phyloP scores from a whole-genome alignment of 2,113 vertebrate species.

The Eira barbara region DNA sequence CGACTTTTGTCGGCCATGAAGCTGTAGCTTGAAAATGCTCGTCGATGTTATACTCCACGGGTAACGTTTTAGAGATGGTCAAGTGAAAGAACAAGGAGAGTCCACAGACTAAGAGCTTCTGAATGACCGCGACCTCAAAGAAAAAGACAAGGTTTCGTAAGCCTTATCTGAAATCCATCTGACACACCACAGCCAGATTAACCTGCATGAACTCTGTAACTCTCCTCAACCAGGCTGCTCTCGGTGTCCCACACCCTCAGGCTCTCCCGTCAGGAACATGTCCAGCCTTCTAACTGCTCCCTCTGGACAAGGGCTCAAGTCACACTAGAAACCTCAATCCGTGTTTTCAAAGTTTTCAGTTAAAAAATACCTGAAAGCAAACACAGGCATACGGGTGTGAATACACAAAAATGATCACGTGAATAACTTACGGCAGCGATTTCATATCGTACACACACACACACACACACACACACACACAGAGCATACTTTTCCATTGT shows the following conservation, averaged over 20 bases:
- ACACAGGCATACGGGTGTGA: no score
- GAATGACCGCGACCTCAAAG: slow-evolving; percentile 89
- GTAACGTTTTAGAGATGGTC: slow-evolving; percentile 88
- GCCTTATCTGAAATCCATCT: not conserved
- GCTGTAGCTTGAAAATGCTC: slow-evolving; percentile 88
- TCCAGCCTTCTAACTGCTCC: not conserved
- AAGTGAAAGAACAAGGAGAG: slow-evolving; percentile 92
- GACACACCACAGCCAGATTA: accelerated
- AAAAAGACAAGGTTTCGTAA: slow-evolving; percentile 26
- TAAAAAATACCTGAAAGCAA: not conserved
- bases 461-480: not conserved
- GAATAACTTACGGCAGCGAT: not conserved
- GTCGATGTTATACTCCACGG: slow-evolving; percentile 92
- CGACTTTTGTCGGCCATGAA: slow-evolving; percentile 87
- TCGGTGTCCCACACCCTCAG: not conserved
- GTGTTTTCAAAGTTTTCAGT: not conserved
- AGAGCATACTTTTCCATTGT: not conserved
- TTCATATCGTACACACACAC: not conserved
- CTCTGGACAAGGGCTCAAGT: not conserved
- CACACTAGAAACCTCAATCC: no score
- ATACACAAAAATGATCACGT: not conserved
- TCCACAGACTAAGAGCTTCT: slow-evolving; percentile 93
- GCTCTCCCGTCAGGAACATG: not conserved
- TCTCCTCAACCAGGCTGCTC: not conserved
- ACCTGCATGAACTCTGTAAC: not conserved